Base-by-base conservation (phyloP, 2,888 invertebrate genomes). In the Zonitis immaculata region DNA sequence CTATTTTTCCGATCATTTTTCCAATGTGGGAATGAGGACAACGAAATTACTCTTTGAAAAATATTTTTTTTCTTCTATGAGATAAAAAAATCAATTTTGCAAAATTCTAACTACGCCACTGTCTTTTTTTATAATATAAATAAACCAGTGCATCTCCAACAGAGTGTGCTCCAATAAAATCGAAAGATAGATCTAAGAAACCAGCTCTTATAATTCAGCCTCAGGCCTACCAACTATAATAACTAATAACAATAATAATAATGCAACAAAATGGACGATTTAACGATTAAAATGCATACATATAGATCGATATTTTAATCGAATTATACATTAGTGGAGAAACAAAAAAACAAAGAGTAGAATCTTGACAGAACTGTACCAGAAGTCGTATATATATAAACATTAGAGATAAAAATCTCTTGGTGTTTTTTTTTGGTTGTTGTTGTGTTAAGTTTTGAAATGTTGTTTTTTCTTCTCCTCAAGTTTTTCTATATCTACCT, bases 91-190 rank as follows among this genome's bases (percentile, higher is more conserved):
- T 32, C 32, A 32, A 32, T 32, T 32, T 32, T 26, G 26, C 8
- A 26, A 26, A 26, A 26, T 26, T 26, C 6, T 7, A 3, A 22
- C 22, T 22, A 22, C 7, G 26, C 26, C 8, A 2, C 26, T 26
- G 26, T 26, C 1, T 2, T 26, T 26, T n/a, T n/a, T n/a, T n/a
- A n/a, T n/a, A n/a, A n/a, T n/a, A n/a, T n/a, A n/a, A n/a, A n/a
- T n/a, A 5, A 6, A 26, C 22, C 22, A 39, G 18, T 11, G 35
- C 18, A 43, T 47, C 44, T 56, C 58, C 58, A 56, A 55, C 56
- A 27, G 58, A 58, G n/a, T 22, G 51, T 62, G 61, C 61, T 62
- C 61, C 56, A 62, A 57, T 62, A 61, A 59, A 52, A 47, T 59
- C 58, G 56, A 56, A n/a, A n/a, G 54, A 61, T 52, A 58, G 59